Evolutionary conservation across 2,797 vertebrate genomes (phyloP).

Genomic region (Lophius americanus): DNA sequence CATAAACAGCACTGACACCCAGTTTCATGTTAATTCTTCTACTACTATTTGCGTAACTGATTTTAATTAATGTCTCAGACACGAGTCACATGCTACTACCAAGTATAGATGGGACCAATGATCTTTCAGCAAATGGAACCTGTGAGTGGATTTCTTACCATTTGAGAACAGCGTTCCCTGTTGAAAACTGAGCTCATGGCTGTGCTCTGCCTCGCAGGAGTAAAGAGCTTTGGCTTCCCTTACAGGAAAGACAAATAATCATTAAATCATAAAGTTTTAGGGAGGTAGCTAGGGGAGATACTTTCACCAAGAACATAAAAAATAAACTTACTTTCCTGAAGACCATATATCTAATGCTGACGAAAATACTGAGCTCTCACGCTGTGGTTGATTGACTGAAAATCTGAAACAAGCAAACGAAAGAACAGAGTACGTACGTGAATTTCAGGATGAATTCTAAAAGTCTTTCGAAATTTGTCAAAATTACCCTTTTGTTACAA

Average conservation of each 20-base stretch:
- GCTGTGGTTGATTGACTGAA: slow-evolving; percentile 86
- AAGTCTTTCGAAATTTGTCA: not conserved
- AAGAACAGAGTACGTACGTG: not conserved
- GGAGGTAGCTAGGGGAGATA: not conserved
- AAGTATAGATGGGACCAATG: not conserved
- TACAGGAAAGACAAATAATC: slow-evolving; percentile 13
- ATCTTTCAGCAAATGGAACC: not conserved
- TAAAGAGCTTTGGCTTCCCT: slow-evolving; percentile 98
- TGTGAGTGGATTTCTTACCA: slow-evolving; percentile 79
- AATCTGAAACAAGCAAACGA: slow-evolving; percentile 81
- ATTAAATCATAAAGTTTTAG: not conserved
- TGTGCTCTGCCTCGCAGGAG: slow-evolving; percentile 97
- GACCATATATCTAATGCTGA: slow-evolving; percentile 78
- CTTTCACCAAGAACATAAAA: not conserved
- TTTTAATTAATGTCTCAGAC: not conserved
- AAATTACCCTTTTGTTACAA: not conserved
- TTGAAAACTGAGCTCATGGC: slow-evolving; percentile 97
- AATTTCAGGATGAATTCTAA: too few species aligned
- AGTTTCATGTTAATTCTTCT: too few species aligned
- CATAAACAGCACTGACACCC: too few species aligned
- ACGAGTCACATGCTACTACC: not conserved
- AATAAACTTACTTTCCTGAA: slow-evolving; percentile 81
- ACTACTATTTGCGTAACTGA: not conserved
- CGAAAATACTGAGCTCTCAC: slow-evolving; percentile 89
- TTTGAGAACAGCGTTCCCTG: slow-evolving; percentile 95